Evolutionary conservation across 2,888 invertebrate genomes (phyloP).

Genomic region (Eugnorisma glareosa): DNA sequence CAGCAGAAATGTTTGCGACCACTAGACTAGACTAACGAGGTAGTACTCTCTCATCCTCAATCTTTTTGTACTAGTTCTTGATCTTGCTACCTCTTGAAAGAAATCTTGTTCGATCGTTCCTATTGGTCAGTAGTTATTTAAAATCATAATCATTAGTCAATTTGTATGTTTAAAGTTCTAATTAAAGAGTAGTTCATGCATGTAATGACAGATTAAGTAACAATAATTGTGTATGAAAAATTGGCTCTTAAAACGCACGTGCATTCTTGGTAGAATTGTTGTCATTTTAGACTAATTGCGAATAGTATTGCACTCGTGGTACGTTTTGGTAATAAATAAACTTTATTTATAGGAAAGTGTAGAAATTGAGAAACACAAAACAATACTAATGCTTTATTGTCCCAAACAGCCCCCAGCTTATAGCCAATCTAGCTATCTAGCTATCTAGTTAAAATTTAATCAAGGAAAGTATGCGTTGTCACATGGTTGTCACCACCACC

Average conservation of each 20-base stretch:
- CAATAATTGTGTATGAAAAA: conserved; percentile 34
- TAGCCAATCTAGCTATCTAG: neutral
- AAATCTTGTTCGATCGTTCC: conserved; percentile 28
- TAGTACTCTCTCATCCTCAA: neutral
- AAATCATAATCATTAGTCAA: conserved; percentile 26
- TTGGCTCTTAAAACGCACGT: conserved; percentile 15
- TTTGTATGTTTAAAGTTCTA: conserved; percentile 26
- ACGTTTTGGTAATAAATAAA: neutral
- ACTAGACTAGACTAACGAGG: neutral
- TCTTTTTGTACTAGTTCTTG: conserved; percentile 54
- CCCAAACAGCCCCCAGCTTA: neutral
- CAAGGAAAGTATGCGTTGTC: no score
- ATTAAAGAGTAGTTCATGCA: conserved; percentile 33
- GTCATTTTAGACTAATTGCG: neutral
- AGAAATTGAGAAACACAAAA: neutral
- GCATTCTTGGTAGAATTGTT: neutral
- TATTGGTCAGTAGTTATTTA: conserved; percentile 13
- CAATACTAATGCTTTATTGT: neutral
- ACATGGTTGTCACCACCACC: neutral
- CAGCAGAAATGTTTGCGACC: neutral
- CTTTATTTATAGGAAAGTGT: neutral
- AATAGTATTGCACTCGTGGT: neutral
- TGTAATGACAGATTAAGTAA: conserved; percentile 36
- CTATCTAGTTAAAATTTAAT: neutral
- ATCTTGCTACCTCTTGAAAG: conserved; percentile 62